These are phyloP conservation scores for Nemopilema nomurai DNA, from an alignment of 30 jellyfish, hydroid and myxozoan species.

Conservation along the genomic window DNA sequence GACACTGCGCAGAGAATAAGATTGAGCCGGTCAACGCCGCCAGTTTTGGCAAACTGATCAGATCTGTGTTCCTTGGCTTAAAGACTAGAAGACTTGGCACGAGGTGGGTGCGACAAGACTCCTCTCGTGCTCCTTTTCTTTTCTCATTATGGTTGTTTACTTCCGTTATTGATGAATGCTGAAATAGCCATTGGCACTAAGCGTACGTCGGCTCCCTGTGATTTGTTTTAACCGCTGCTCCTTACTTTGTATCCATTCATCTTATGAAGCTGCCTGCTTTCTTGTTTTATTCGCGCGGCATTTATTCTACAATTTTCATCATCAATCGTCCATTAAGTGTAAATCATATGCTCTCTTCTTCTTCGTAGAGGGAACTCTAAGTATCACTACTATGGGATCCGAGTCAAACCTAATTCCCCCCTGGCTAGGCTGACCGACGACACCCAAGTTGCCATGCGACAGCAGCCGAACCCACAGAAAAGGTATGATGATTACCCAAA, in stretches of 20 bases:
- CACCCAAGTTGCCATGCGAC: constrained; percentile 97
- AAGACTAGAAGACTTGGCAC: constrained; percentile 99
- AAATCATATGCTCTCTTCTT: not conserved
- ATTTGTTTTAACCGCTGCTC: too few species aligned
- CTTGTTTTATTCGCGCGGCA: too few species aligned
- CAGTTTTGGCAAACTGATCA: constrained; percentile 95
- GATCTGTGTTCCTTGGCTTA: constrained; percentile 96
- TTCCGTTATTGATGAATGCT: not conserved
- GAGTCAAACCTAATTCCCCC: constrained; percentile 97
- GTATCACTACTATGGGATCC: constrained; percentile 98
- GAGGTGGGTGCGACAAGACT: constrained; percentile 56
- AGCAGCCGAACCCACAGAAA: constrained; percentile 91
- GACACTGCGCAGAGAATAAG: constrained; percentile 94
- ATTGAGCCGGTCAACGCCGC: constrained; percentile 99
- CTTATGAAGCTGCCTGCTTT: too few species aligned
- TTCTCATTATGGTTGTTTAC: not conserved
- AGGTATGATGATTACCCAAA: constrained; percentile 67
- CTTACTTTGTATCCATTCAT: too few species aligned
- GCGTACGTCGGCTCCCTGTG: too few species aligned
- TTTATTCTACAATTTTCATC: too few species aligned
- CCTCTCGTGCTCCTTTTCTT: not conserved
- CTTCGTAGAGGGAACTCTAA: constrained; percentile 94
- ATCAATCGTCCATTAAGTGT: too few species aligned
- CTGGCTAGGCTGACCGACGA: constrained; percentile 96
- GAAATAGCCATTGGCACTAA: not conserved